These are phyloP conservation scores for Ceraclea dissimilis DNA, from an alignment of 2,888 invertebrate species.

Conservation along the genomic window DNA sequence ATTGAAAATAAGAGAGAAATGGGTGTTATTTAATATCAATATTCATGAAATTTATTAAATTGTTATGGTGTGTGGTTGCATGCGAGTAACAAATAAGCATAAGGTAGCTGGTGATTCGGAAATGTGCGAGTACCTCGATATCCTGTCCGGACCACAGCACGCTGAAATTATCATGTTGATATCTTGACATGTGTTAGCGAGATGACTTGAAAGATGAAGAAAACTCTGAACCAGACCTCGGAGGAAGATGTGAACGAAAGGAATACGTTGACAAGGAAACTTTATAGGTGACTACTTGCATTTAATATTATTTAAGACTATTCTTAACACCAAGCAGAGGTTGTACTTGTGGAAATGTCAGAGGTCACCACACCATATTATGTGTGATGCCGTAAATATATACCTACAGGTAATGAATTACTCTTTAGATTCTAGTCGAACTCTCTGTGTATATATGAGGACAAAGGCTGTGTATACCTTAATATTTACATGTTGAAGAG, in stretches of 20 bases:
- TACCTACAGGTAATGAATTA: too few relatives aligned
- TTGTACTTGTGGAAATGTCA: too few relatives aligned
- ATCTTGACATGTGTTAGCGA: constrained; percentile 39
- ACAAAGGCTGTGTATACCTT: too few relatives aligned
- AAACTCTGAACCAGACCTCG: constrained; percentile 40
- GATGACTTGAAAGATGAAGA: constrained; percentile 50
- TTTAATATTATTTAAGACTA: too few relatives aligned
- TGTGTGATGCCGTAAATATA: too few relatives aligned
- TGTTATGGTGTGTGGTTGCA: constrained; percentile 16
- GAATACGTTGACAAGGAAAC: constrained; percentile 45
- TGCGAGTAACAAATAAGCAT: background rate
- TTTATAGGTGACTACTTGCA: constrained; percentile 37
- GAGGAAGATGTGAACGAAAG: constrained; percentile 44
- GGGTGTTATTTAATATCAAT: background rate
- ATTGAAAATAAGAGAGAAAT: background rate
- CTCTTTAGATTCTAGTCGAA: too few relatives aligned
- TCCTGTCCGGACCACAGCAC: constrained; percentile 8
- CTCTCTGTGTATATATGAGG: too few relatives aligned
- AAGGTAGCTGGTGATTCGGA: constrained; percentile 11
- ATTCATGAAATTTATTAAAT: background rate
- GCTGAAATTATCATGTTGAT: constrained; percentile 25
- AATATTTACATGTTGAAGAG: too few relatives aligned
- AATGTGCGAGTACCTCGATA: constrained; percentile 10
- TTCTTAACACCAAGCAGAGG: too few relatives aligned
- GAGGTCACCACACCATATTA: too few relatives aligned